Conservation (phyloP, 2,888 invertebrate genomes). For the Hipparchia sbordonii region DNA sequence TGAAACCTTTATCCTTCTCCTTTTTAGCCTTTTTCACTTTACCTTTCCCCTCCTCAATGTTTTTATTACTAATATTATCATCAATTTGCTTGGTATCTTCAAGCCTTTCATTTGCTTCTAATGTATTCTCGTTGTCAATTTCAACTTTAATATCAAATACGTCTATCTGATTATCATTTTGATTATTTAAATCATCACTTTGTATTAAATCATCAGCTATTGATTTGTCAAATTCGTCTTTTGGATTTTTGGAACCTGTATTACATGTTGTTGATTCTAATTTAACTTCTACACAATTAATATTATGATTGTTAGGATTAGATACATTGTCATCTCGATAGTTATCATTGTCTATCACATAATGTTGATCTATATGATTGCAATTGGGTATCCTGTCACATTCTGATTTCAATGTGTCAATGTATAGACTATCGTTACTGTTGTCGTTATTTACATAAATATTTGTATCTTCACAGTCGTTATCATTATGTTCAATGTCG, state of each 20-base stretch:
- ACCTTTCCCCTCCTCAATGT: slow-evolving; percentile 25
- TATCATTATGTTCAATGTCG: slow-evolving; percentile 46
- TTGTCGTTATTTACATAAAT: not conserved
- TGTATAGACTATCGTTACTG: not conserved
- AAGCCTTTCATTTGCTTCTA: not conserved
- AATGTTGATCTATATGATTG: not conserved
- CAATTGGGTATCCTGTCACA: not conserved
- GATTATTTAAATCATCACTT: not conserved
- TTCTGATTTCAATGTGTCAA: not conserved
- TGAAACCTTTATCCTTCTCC: slow-evolving; percentile 49
- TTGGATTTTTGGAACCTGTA: not conserved
- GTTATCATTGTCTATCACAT: not conserved
- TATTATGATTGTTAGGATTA: not conserved
- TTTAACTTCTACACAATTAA: not conserved
- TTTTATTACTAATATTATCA: not conserved
- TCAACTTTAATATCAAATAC: not conserved
- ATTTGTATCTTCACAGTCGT: slow-evolving; percentile 44
- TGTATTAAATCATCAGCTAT: not conserved
- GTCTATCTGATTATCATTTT: not conserved
- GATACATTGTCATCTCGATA: not conserved
- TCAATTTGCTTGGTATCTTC: not conserved
- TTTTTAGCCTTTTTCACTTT: slow-evolving; percentile 37
- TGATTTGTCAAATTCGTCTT: not conserved
- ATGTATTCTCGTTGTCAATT: not conserved
- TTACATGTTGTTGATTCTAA: not conserved